Evolutionary conservation across 1,140 invertebrate species (phyloP), one percentile per base, ranked within the genome.

Genomic region (Aporrectodea caliginosa): DNA sequence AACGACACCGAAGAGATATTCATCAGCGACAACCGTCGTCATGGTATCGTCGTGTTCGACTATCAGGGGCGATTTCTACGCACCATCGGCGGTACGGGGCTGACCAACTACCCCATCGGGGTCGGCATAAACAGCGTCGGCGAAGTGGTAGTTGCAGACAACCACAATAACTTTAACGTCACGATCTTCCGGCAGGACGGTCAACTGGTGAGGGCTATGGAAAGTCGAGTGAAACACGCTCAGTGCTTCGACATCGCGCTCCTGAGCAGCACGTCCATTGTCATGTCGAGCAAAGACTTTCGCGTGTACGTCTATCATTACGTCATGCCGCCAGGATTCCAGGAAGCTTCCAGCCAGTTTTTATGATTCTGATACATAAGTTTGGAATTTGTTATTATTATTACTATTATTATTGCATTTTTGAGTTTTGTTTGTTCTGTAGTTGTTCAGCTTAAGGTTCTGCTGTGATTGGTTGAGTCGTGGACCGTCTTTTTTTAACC

Each of bases 161-260:
- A 99, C 90, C 98, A 99, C 90, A 99, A 99, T 91, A 99, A 99
- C 89, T 99, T 99, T 90, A 99, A 99, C 88, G 89, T 99, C 87
- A 99, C 98, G 75, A 96, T 99, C 85, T 90, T 91, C 84, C 87
- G 85, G 31, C 89, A 90, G 89, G 96, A 99, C 84, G 97, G 97
- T 0, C 94, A 96, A 84, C 89, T 99, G 82, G 93, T 99, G 16
- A 97, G 95, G 16, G 98, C 98, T 1, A 90, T 99, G 68, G 98
- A 99, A 88, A 97, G 95, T 84, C 99, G 99, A 89, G 98, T 99
- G 71, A 99, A 99, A 88, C 98, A 99, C 87, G 98, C 98, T 32
- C 98, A 99, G 88, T 99, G 98, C 89, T 99, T 99, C 88, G 98
- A 99, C 87, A 97, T 99, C 32, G 96, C 97, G 16, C 91, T 99